These are phyloP conservation scores for Ceratoteleas bidentatus DNA, from an alignment of 1,140 invertebrate species.

Conservation along the genomic window DNA sequence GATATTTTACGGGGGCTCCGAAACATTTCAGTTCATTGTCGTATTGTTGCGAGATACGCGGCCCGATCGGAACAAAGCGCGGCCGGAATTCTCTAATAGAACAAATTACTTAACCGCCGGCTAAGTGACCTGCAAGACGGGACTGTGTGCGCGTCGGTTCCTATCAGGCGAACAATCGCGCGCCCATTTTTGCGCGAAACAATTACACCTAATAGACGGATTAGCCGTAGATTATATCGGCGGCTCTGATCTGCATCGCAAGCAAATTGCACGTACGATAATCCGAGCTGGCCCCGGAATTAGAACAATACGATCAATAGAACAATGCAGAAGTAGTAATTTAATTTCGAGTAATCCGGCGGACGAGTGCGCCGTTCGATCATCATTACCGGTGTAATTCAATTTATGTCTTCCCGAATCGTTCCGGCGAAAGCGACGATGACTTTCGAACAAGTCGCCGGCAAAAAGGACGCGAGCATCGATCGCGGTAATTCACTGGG, in stretches of 20 bases:
- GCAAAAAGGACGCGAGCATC: conserved; percentile 22
- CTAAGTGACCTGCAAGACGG: conserved; percentile 21
- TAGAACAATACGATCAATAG: conserved; percentile 53
- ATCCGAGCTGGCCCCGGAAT: conserved; percentile 25
- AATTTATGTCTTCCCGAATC: conserved; percentile 25
- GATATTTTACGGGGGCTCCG: too few species aligned
- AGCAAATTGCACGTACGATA: conserved; percentile 30
- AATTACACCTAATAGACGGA: conserved; percentile 31
- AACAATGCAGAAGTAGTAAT: conserved; percentile 32
- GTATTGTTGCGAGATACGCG: conserved; percentile 23
- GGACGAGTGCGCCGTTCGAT: conserved; percentile 7
- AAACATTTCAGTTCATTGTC: too few species aligned
- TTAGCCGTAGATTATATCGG: conserved; percentile 28
- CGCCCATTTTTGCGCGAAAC: background rate
- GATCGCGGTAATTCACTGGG: conserved; percentile 15
- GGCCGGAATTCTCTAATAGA: conserved; percentile 11
- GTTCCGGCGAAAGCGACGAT: background rate
- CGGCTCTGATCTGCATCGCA: conserved; percentile 21
- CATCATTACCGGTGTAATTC: conserved; percentile 43
- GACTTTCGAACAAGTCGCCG: conserved; percentile 5
- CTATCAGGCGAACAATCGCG: background rate
- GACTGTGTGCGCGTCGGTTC: background rate
- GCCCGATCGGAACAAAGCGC: conserved; percentile 29
- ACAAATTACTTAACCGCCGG: conserved; percentile 20
- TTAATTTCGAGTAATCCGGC: conserved; percentile 24